Conservation (phyloP, 2,888 invertebrate species). For the Andrena chrysosceles region DNA sequence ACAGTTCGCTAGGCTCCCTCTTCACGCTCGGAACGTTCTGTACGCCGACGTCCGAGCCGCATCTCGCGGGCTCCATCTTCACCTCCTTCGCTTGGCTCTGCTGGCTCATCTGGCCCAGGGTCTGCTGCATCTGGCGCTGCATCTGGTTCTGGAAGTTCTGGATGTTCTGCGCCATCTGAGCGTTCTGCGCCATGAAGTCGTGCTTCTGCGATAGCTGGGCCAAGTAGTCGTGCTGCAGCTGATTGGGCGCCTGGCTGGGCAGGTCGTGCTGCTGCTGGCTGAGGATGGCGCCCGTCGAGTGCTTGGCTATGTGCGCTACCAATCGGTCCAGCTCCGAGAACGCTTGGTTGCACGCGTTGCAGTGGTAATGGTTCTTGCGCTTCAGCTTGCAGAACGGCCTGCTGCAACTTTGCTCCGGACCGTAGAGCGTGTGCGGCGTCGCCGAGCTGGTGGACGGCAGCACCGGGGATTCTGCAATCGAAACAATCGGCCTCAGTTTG, state of each 20-base stretch:
- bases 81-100: conserved; percentile 77
- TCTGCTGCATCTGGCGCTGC: conserved; percentile 82
- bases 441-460: conserved; percentile 72
- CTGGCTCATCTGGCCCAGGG: conserved; percentile 76
- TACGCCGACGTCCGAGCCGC: conserved; percentile 68
- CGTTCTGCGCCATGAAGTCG: conserved; percentile 82
- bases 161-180: conserved; percentile 80
- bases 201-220: conserved; percentile 81
- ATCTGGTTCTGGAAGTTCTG: conserved; percentile 81
- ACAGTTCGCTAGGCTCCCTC: conserved; percentile 77
- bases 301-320: conserved; percentile 90
- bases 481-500: conserved; percentile 72
- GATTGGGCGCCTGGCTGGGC: conserved; percentile 68
- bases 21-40: conserved; percentile 76
- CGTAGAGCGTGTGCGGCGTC: conserved; percentile 86
- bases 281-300: conserved; percentile 87
- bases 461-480: conserved; percentile 79
- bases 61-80: conserved; percentile 77
- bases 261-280: conserved; percentile 83
- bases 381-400: conserved; percentile 93
- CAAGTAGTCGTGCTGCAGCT: conserved; percentile 77
- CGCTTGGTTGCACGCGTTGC: conserved; percentile 92
- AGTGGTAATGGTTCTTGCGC: conserved; percentile 92
- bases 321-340: conserved; percentile 91
- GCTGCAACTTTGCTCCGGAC: conserved; percentile 89